These are phyloP conservation scores for Oncorhynchus clarkii DNA, from an alignment of 2,113 vertebrate genomes.

Conservation along the genomic window DNA sequence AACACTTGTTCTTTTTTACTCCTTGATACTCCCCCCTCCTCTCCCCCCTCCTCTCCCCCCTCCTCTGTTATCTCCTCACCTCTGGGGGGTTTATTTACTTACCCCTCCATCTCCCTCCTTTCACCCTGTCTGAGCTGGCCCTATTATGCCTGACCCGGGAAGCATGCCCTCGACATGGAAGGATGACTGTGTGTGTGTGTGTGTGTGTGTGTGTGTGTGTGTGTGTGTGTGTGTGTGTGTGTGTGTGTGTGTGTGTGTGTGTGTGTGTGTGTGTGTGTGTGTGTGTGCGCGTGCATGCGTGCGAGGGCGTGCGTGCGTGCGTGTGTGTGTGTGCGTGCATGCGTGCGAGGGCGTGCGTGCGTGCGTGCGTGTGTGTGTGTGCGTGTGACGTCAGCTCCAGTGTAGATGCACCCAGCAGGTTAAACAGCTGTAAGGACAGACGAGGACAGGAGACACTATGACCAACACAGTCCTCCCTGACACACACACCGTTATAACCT, in stretches of 20 bases:
- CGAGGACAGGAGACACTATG: not conserved
- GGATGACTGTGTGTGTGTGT: not conserved
- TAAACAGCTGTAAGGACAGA: not conserved
- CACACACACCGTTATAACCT: not conserved
- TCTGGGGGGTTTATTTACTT: slow-evolving; percentile 37
- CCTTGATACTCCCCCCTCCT: too few species aligned
- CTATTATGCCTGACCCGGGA: not conserved
- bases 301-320: slow-evolving; percentile 4
- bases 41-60: not conserved
- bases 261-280: slow-evolving; percentile 18
- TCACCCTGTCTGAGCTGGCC: not conserved
- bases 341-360: slow-evolving; percentile 9
- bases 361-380: slow-evolving; percentile 6
- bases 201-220: slow-evolving; percentile 6
- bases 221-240: too few species aligned
- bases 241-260: too few species aligned
- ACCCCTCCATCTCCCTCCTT: not conserved
- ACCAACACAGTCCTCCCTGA: not conserved
- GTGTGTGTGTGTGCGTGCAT: slow-evolving; percentile 18
- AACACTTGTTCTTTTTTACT: too few species aligned
- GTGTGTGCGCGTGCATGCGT: slow-evolving; percentile 4
- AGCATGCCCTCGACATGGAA: not conserved
- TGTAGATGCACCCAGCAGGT: slow-evolving; percentile 47
- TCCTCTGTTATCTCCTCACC: not conserved
- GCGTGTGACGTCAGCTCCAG: slow-evolving; percentile 37